A percentile compares a stretch with the other conserved stretches of the same genome.
Evolutionary conservation across 2,797 vertebrate genomes (phyloP).

Genomic region (Mallotus villosus): DNA sequence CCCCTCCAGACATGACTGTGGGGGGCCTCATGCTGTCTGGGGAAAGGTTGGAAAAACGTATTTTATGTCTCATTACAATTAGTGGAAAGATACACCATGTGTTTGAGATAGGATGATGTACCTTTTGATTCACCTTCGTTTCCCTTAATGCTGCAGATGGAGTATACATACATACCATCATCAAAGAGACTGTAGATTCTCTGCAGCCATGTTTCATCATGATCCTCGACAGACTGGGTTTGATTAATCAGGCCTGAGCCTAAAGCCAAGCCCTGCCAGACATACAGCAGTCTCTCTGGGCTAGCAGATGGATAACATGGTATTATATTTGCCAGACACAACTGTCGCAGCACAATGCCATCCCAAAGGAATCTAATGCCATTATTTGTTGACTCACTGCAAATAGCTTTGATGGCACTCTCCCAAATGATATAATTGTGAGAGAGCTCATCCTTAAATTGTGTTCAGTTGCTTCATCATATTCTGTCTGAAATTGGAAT

Average conservation of each 20-base stretch:
- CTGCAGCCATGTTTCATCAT: background rate
- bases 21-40: background rate
- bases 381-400: constrained; percentile 28
- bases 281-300: background rate
- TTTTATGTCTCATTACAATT: too few relatives aligned
- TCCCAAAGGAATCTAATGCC: constrained; percentile 1
- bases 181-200: background rate
- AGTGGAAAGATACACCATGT: too few relatives aligned
- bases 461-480: constrained; percentile 21
- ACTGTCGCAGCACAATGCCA: constrained; percentile 3
- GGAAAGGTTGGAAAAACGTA: too few relatives aligned
- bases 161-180: too few relatives aligned
- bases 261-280: background rate
- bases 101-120: background rate
- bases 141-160: too few relatives aligned
- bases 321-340: constrained; percentile 20
- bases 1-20: background rate
- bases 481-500: constrained; percentile 36
- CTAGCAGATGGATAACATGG: constrained; percentile 12
- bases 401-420: constrained; percentile 28
- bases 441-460: constrained; percentile 7
- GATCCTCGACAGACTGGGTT: background rate
- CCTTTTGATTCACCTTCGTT: too few relatives aligned
- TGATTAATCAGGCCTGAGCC: background rate
- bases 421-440: constrained; percentile 24